Base-by-base conservation (phyloP, 2,888 invertebrate species). In the Hemaris fuciformis region DNA sequence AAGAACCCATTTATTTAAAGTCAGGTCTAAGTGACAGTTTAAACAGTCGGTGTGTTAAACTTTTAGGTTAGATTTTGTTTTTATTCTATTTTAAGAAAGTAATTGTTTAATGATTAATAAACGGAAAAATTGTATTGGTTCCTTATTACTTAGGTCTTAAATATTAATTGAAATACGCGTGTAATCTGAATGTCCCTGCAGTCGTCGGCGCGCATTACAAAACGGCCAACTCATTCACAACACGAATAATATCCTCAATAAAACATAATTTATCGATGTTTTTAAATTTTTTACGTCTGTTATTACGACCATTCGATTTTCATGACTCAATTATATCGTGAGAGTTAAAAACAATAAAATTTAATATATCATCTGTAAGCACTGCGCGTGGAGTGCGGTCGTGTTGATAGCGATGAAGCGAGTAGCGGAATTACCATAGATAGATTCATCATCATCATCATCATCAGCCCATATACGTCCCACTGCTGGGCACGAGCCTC, bases 251-350 rank as follows among this genome's bases (percentile, higher is more conserved):
- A 63, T 69, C 59, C 63, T 70, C 69, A 72, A 70, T 80, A 80
- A 75, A 77, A 76, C 64, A 68, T 72, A 67, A 75, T 77, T 79
- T 77, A 81, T 73, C 59, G 67, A 58, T 73, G 73, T 72, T 76
- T 80, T 77, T 76, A 74, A 76, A 64, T 69, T 70, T 71, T 73
- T 74, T 66, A 70, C 71, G 69, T 66, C 70, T 66, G 66, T 71
- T 76, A 77, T 74, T 69, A 68, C 61, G 60, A 63, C 66, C 67
- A 68, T 79, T 79, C 67, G 69, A 69, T 71, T 78, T 81, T 77
- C 82, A 85, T 73, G 80, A 77, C 84, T 86, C 83, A 80, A 84
- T 85, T 85, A 85, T 66, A 67, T 65, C 64, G 66, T 64, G 69
- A 62, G 70, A 73, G 70, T 71, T 70, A 67, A 73, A 80, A 85